Evolutionary conservation across 2,888 invertebrate genomes (phyloP).

Genomic region (Lasioglossum marginatum): DNA sequence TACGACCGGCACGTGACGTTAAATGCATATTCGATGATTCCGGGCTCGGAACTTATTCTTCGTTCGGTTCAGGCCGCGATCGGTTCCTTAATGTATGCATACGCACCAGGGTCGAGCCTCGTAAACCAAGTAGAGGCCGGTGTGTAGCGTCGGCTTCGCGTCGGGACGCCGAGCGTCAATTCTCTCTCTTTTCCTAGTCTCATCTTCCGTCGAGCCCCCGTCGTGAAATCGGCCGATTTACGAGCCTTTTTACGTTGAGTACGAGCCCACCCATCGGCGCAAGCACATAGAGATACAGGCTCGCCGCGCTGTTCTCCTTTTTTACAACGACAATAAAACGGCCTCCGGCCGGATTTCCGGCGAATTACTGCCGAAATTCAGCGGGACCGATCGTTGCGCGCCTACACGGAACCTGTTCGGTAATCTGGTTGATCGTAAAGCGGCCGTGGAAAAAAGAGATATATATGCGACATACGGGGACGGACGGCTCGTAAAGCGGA

Average conservation of each 20-base stretch:
- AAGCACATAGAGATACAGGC: not conserved
- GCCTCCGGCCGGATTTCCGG: conserved; percentile 61
- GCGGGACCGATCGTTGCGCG: conserved; percentile 45
- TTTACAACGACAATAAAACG: conserved; percentile 70
- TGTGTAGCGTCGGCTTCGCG: not conserved
- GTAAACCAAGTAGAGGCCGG: conserved; percentile 60
- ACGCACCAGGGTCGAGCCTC: conserved; percentile 35
- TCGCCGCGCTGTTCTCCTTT: conserved; percentile 39
- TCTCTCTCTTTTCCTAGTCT: conserved; percentile 22
- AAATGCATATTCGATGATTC: conserved; percentile 59
- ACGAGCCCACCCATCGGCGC: conserved; percentile 22
- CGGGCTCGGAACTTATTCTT: conserved; percentile 17
- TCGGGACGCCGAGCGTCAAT: not conserved
- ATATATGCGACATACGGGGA: not conserved
- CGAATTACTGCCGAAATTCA: conserved; percentile 68
- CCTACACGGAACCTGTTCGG: conserved; percentile 29
- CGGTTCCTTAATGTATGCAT: conserved; percentile 35
- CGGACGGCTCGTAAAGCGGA: conserved; percentile 1
- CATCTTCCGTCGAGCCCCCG: conserved; percentile 56
- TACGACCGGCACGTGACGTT: conserved; percentile 44
- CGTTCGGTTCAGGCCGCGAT: not conserved
- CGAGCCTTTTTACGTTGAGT: conserved; percentile 57
- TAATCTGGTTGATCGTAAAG: conserved; percentile 58
- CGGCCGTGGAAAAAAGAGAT: conserved; percentile 1
- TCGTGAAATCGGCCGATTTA: conserved; percentile 67